A percentile compares a stretch with the other conserved stretches of the same genome.
These are phyloP conservation scores for Ctenopoma kingsleyae DNA, from an alignment of 2,797 vertebrate species.

Conservation along the genomic window DNA sequence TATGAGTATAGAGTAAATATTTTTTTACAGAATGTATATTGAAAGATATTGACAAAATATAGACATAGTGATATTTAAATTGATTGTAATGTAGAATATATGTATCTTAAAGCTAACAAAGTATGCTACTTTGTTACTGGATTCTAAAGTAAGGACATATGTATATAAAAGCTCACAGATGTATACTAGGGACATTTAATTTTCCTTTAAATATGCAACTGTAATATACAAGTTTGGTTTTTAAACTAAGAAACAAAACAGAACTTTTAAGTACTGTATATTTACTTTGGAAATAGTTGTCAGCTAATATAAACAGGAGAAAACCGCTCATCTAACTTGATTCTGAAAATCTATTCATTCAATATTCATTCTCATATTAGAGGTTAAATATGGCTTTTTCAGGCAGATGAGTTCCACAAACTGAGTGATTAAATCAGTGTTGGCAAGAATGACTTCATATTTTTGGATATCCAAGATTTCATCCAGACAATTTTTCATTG, in stretches of 20 bases:
- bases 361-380: not conserved
- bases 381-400: not conserved
- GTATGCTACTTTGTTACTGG: no score
- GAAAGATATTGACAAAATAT: not conserved
- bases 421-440: not conserved
- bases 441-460: no score
- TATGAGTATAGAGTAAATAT: no score
- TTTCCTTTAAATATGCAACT: not conserved
- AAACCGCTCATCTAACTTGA: not conserved
- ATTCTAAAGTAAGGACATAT: constrained; percentile 23
- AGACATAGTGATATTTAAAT: not conserved
- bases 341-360: not conserved
- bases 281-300: not conserved
- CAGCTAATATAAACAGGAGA: not conserved
- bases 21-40: not conserved
- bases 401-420: not conserved
- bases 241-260: not conserved
- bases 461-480: not conserved
- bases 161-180: constrained; percentile 6
- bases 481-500: not conserved
- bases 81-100: constrained; percentile 6
- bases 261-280: not conserved
- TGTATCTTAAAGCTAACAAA: not conserved
- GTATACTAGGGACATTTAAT: not conserved
- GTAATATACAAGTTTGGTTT: not conserved